Base-by-base conservation (phyloP, 2,113 vertebrate genomes). In the Myrmecobius fasciatus region DNA sequence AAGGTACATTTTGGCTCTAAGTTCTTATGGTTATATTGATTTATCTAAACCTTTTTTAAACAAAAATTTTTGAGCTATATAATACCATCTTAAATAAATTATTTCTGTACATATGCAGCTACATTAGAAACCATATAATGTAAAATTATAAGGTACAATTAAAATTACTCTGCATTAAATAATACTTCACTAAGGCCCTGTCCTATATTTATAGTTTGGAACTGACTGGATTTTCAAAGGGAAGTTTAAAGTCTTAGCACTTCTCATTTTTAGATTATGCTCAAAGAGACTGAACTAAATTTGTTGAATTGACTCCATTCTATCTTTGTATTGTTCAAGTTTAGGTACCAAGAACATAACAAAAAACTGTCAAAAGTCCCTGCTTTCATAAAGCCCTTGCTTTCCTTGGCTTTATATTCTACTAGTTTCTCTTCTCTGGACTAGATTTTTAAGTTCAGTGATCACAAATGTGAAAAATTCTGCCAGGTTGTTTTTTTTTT, bases 231-330 rank as follows among this genome's bases (percentile, higher is more conserved):
- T 75, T 75, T n/a, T n/a, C n/a, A n/a, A n/a, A n/a, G n/a, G n/a
- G n/a, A n/a, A n/a, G n/a, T n/a, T n/a, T n/a, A n/a, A n/a, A n/a
- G n/a, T n/a, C n/a, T n/a, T n/a, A n/a, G n/a, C n/a, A n/a, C n/a
- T 91, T 46, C 83, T 7, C 95, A 48, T 93, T 67, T 67, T 94
- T 51, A 54, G 52, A 53, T 28, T 75, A 90, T 51, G 49, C 52
- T 92, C 36, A 14, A 8, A 49, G 17, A 49, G 24, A 75, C 14
- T n/a, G 36, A 75, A 75, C 6, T 75, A 36, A 75, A 75, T 75
- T 75, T 75, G 17, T 75, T 43, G 36, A 75, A 75, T 8, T 22
- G 36, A n/a, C 6, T n/a, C 67, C 36, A 75, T 75, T 75, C 67
- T 75, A n/a, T n/a, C 4, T 75, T 3, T 75, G 12, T 20, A n/a